A percentile compares a stretch with the other conserved stretches of the same genome.
phyloP scores from a whole-genome alignment of 1,140 invertebrate genomes.

The Drosophila serrata region DNA sequence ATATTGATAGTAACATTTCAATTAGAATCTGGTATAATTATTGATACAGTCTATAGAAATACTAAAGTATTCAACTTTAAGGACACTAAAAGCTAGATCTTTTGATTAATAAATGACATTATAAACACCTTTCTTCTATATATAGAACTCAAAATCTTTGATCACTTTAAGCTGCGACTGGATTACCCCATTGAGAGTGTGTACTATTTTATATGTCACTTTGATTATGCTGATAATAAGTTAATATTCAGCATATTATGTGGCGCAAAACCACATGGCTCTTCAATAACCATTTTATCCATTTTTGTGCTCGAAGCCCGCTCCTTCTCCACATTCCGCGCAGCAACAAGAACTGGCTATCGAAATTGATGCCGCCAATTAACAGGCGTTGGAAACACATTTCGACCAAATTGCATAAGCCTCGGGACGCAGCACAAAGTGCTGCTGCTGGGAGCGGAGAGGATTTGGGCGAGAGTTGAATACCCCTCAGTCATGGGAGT shows the following conservation, averaged over 20 bases:
- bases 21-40: background rate
- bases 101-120: background rate
- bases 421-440: slow-evolving; percentile 56
- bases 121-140: background rate
- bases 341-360: slow-evolving; percentile 40
- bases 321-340: background rate
- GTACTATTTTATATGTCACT: slow-evolving; percentile 19
- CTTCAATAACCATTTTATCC: slow-evolving; percentile 36
- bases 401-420: slow-evolving; percentile 60
- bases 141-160: too few species aligned
- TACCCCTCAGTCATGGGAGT: slow-evolving; percentile 42
- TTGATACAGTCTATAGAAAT: background rate
- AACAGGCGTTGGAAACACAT: slow-evolving; percentile 64
- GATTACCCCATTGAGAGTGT: background rate
- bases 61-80: background rate
- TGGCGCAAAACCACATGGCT: slow-evolving; percentile 25
- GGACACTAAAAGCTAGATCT: background rate
- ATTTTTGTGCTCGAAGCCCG: background rate
- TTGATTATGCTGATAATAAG: slow-evolving; percentile 30
- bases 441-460: slow-evolving; percentile 23
- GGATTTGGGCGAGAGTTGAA: slow-evolving; percentile 46
- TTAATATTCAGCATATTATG: slow-evolving; percentile 21
- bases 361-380: slow-evolving; percentile 64
- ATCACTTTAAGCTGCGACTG: background rate
- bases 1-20: too few species aligned